phyloP scores from a whole-genome alignment of 1,140 invertebrate species.

The Lasaia peninsularis region DNA sequence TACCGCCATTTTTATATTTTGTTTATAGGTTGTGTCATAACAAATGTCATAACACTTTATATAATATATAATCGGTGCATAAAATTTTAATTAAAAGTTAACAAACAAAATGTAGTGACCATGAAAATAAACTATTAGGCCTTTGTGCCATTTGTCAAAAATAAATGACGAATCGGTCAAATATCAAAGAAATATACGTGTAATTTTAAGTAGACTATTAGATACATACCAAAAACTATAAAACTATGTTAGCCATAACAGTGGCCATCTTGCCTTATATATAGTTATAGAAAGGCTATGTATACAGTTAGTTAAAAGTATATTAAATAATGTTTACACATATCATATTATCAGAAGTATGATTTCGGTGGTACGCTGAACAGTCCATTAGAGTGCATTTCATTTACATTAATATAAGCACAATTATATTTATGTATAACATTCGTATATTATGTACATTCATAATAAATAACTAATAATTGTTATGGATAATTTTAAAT shows the following conservation, averaged over 20 bases:
- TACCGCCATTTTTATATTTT: too few species aligned
- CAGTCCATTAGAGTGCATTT: slow-evolving; percentile 72
- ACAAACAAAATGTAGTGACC: background rate
- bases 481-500: slow-evolving; percentile 70
- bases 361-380: slow-evolving; percentile 32
- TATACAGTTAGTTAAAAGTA: slow-evolving; percentile 33
- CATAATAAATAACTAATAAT: slow-evolving; percentile 70
- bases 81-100: background rate
- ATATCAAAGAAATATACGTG: slow-evolving; percentile 23
- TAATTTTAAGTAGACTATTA: slow-evolving; percentile 63
- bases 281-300: slow-evolving; percentile 34
- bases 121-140: background rate
- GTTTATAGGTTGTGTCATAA: too few species aligned
- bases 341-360: slow-evolving; percentile 32
- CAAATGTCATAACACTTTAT: too few species aligned
- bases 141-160: background rate
- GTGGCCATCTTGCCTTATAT: slow-evolving; percentile 71
- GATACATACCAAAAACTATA: slow-evolving; percentile 58
- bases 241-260: slow-evolving; percentile 60
- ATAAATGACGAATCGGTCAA: slow-evolving; percentile 32
- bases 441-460: slow-evolving; percentile 53
- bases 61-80: too few species aligned
- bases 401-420: slow-evolving; percentile 71
- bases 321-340: slow-evolving; percentile 33
- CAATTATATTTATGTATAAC: slow-evolving; percentile 64